Conservation (phyloP, 2,888 invertebrate species). For the Lamproptera curius region DNA sequence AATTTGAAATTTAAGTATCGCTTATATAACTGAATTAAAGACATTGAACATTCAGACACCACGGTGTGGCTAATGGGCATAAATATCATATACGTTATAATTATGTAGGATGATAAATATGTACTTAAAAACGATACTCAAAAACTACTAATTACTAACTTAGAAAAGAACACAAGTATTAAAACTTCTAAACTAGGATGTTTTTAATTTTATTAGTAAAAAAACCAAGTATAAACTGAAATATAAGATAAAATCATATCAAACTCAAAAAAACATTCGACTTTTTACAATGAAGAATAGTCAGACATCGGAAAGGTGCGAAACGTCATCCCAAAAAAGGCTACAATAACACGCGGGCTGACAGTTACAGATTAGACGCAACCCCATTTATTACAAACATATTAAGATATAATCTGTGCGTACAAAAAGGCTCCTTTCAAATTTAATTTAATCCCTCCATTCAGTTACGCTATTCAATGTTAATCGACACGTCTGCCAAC, state of each 20-base stretch:
- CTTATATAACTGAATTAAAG: not conserved
- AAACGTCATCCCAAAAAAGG: constrained; percentile 49
- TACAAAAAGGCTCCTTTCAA: constrained; percentile 54
- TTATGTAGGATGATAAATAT: no score
- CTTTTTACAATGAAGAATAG: constrained; percentile 36
- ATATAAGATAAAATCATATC: no score
- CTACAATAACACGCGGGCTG: constrained; percentile 46
- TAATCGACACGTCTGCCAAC: constrained; percentile 29
- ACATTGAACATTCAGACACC: not conserved
- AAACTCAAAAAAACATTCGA: not conserved
- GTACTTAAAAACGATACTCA: no score
- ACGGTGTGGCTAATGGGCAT: not conserved
- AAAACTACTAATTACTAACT: no score
- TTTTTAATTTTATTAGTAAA: no score
- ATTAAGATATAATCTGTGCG: constrained; percentile 69
- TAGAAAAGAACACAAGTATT: no score
- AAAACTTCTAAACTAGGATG: no score
- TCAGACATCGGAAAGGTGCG: constrained; percentile 60
- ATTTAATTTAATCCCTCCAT: constrained; percentile 63
- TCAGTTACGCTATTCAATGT: constrained; percentile 35
- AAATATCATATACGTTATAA: no score
- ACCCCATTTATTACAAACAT: constrained; percentile 67
- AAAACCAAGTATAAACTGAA: no score
- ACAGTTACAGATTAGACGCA: constrained; percentile 74
- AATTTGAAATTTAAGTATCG: not conserved